Base-by-base conservation (phyloP, 2,888 invertebrate species). In the Pecten maximus region DNA sequence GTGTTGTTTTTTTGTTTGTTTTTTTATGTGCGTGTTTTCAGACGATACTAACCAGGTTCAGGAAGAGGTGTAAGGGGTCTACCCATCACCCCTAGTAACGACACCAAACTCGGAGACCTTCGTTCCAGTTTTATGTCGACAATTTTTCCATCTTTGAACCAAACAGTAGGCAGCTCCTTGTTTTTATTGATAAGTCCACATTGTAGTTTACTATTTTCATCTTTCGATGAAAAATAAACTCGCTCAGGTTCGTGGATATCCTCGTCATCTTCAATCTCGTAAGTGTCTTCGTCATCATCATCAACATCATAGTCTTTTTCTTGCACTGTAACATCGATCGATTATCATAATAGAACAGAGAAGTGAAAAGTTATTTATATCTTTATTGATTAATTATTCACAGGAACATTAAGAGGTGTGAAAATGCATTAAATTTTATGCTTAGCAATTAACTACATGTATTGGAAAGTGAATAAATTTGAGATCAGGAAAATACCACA, bases 141-240 rank as follows among this genome's bases (percentile, higher is more conserved):
- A 4, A 94, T 92, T 2, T 93, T 87, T 3, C 95, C 95, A 92
- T 95, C 95, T 91, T 95, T 95, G 90, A 93, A 95, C 95, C 95
- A 95, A 8, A 95, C 90, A 3, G 94, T 93, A 12, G 94, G 93
- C 88, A 95, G 92, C 87, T 95, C 94, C 2, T 92, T 91, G 0
- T 93, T 89, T 3, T 92, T 88, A 88, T 92, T 93, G 3, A 88
- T 91, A 10, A 95, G 90, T 10, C 93, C 94, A 89, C 95, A 95
- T 19, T 90, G 48, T 4, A 94, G 90, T 19, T 48, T 74, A 60
- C 93, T 93, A 40, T 92, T 88, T 35, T 40, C 87, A 15, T 86
- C 44, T 28, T 48, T 40, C 4, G 90, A 89, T 4, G 89, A 87
- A 39, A 92, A 93, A 28, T 88, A 90, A 48, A 88, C 89, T 15